phyloP scores from a whole-genome alignment of 2,113 vertebrate species.

The Nyctibius bracteatus region DNA sequence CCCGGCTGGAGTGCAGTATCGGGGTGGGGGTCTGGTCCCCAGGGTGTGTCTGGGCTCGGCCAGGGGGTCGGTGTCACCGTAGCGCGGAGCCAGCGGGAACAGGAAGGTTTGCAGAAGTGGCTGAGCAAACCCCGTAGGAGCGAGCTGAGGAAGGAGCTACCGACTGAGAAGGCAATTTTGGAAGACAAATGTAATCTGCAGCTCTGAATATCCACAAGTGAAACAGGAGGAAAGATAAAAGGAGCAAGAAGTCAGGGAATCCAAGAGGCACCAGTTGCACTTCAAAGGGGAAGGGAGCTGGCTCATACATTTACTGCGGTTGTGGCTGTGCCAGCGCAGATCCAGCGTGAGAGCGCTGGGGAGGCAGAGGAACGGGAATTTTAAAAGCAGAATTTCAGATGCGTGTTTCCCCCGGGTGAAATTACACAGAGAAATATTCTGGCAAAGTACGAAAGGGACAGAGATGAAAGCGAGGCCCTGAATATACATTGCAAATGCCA shows the following conservation, averaged over 20 bases:
- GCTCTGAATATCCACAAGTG: slow-evolving; percentile 54
- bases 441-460: slow-evolving; percentile 51
- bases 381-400: slow-evolving; percentile 34
- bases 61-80: fast-evolving
- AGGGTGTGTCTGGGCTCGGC: fast-evolving
- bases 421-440: slow-evolving; percentile 56
- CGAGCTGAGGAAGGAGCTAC: background rate
- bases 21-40: fast-evolving
- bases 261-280: background rate
- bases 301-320: background rate
- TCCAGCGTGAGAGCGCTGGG: slow-evolving; percentile 1
- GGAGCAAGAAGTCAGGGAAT: slow-evolving; percentile 44
- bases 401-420: slow-evolving; percentile 49
- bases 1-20: fast-evolving
- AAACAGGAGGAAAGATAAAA: slow-evolving; percentile 32
- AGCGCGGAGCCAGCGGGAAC: fast-evolving
- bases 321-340: background rate
- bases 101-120: background rate
- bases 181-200: slow-evolving; percentile 31
- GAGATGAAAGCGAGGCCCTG: slow-evolving; percentile 46
- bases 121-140: fast-evolving
- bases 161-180: background rate
- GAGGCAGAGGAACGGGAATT: background rate
- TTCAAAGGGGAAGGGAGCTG: slow-evolving; percentile 57
- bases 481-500: slow-evolving; percentile 31